Conservation (phyloP, 2,113 vertebrate species). For the Willisornis vidua region DNA sequence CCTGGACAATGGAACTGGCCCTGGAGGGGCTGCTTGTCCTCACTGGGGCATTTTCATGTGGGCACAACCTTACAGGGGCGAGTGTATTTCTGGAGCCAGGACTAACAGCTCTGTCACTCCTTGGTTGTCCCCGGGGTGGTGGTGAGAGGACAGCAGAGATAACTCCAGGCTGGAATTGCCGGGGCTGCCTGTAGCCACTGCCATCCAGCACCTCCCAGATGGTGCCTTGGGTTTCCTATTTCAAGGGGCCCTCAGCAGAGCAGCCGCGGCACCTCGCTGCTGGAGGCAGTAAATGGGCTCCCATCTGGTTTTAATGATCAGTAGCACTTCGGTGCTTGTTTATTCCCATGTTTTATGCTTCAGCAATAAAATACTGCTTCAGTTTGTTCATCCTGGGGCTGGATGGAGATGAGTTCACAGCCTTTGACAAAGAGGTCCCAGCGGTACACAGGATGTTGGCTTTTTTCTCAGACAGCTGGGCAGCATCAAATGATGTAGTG, state of each 20-base stretch:
- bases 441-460: background rate
- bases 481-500: background rate
- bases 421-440: conserved; percentile 4
- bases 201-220: background rate
- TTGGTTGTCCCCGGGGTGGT: background rate
- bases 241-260: background rate
- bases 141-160: background rate
- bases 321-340: conserved; percentile 61
- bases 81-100: background rate
- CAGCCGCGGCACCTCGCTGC: background rate
- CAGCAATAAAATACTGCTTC: conserved; percentile 44
- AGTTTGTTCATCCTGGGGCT: conserved; percentile 37
- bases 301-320: conserved; percentile 62
- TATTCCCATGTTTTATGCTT: conserved; percentile 51
- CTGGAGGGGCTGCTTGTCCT: background rate
- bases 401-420: conserved; percentile 42
- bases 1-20: background rate
- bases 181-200: background rate
- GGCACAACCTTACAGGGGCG: background rate
- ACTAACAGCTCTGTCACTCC: background rate
- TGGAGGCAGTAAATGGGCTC: conserved; percentile 56
- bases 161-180: background rate
- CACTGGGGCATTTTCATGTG: accelerated
- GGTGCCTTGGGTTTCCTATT: background rate
- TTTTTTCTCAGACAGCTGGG: background rate